Percentiles rank a stretch among this genome's conserved stretches.
phyloP scores from a whole-genome alignment of 2,888 invertebrate species.

The Chelonus formosanus region DNA sequence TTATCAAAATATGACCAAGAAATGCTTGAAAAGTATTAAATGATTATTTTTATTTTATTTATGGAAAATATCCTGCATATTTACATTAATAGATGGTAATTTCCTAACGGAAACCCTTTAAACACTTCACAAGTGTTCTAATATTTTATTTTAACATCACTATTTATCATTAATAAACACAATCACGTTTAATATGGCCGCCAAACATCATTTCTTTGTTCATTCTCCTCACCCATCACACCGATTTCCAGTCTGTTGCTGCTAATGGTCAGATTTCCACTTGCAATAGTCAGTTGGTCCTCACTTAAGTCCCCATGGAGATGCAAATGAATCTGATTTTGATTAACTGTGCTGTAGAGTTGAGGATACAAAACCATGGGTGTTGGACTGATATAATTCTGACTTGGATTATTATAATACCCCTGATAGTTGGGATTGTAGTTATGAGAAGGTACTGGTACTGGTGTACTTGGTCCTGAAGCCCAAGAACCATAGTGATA shows the following conservation, averaged over 20 bases:
- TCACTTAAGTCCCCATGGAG: slow-evolving; percentile 69
- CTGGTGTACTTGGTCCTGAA: slow-evolving; percentile 69
- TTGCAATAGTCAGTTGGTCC: slow-evolving; percentile 64
- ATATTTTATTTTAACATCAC: neutral
- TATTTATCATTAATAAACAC: neutral
- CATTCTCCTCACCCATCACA: slow-evolving; percentile 67
- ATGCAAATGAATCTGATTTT: slow-evolving; percentile 86
- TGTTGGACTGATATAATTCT: slow-evolving; percentile 72
- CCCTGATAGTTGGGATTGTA: slow-evolving; percentile 75
- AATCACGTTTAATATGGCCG: slow-evolving; percentile 74
- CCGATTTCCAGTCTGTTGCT: slow-evolving; percentile 68
- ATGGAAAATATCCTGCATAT: too few relatives aligned
- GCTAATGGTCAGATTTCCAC: slow-evolving; percentile 64
- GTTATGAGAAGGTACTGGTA: slow-evolving; percentile 70
- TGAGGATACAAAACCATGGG: slow-evolving; percentile 82
- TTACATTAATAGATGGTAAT: too few relatives aligned
- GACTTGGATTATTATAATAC: slow-evolving; percentile 73
- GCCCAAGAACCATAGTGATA: slow-evolving; percentile 63
- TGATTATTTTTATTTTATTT: too few relatives aligned
- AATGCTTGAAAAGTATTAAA: too few relatives aligned
- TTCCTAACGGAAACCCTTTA: neutral
- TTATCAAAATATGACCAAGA: neutral
- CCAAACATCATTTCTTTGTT: slow-evolving; percentile 74
- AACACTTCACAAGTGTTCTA: neutral
- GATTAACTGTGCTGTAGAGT: slow-evolving; percentile 84